Conservation (phyloP, 2,797 vertebrate species). For the Gymnothorax javanicus region DNA sequence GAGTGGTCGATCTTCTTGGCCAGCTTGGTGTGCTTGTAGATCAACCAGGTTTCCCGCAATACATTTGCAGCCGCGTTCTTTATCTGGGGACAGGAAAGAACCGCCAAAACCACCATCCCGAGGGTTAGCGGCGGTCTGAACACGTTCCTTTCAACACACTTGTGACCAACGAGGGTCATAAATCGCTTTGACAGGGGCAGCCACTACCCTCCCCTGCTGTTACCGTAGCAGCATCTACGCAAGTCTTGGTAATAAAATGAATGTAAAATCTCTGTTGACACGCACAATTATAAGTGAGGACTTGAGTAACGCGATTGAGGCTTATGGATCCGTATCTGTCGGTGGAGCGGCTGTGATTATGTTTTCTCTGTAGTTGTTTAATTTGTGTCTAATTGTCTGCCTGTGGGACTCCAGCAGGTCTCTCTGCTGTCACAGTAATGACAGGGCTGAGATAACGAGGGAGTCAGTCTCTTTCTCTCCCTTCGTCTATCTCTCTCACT, state of each 20-base stretch:
- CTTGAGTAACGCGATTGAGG: background rate
- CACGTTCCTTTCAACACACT: background rate
- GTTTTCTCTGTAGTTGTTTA: conserved; percentile 2
- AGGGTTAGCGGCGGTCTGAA: background rate
- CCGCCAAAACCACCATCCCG: background rate
- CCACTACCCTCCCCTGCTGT: background rate
- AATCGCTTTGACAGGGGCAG: background rate
- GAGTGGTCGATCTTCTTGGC: conserved; percentile 87
- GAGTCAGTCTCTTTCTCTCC: background rate
- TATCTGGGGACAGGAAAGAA: conserved; percentile 68
- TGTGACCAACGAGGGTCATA: background rate
- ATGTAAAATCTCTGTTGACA: background rate
- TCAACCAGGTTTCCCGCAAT: conserved; percentile 97
- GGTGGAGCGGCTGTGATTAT: background rate
- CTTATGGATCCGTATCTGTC: background rate
- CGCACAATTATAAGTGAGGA: background rate
- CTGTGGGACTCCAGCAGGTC: background rate
- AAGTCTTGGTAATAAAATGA: background rate
- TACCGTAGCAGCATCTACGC: background rate
- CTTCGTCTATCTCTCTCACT: too few relatives aligned
- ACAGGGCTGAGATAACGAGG: conserved; percentile 6
- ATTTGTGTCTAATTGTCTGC: conserved; percentile 11
- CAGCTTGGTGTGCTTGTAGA: conserved; percentile 94
- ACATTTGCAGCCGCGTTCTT: conserved; percentile 96
- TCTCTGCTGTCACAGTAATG: conserved; percentile 9